Evolutionary conservation across 2,888 invertebrate species (phyloP).

Genomic region (Drosophila macrothrix): DNA sequence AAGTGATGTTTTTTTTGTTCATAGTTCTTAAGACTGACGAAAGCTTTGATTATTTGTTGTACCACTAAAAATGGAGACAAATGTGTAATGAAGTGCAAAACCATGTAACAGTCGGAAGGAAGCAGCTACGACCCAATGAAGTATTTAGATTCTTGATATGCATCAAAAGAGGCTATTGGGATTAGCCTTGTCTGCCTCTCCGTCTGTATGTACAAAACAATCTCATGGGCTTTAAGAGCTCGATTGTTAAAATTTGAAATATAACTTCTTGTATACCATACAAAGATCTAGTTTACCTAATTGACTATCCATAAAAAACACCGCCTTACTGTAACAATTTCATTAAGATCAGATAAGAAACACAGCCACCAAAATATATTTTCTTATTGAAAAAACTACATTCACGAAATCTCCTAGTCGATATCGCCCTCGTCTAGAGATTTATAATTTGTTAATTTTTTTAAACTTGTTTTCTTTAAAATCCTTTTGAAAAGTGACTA

Average conservation of each 20-base stretch:
- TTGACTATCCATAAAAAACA: background rate
- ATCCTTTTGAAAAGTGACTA: no score
- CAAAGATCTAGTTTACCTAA: background rate
- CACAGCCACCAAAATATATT: no score
- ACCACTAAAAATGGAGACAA: background rate
- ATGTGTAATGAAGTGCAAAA: background rate
- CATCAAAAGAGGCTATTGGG: background rate
- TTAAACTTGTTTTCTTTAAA: no score
- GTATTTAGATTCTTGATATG: background rate
- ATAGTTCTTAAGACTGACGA: background rate
- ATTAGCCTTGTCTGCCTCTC: background rate
- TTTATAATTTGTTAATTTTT: no score
- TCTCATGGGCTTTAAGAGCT: background rate
- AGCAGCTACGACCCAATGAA: background rate
- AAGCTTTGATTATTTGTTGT: background rate
- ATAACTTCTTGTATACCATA: background rate
- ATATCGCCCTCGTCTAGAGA: no score
- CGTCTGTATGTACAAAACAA: background rate
- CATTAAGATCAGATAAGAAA: no score
- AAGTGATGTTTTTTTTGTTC: background rate
- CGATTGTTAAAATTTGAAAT: background rate
- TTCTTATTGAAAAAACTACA: no score
- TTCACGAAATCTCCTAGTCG: no score
- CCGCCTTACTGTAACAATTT: background rate
- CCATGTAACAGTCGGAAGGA: background rate